phyloP scores from a whole-genome alignment of 2,797 vertebrate species.

The Scolopax bukidnonensis region DNA sequence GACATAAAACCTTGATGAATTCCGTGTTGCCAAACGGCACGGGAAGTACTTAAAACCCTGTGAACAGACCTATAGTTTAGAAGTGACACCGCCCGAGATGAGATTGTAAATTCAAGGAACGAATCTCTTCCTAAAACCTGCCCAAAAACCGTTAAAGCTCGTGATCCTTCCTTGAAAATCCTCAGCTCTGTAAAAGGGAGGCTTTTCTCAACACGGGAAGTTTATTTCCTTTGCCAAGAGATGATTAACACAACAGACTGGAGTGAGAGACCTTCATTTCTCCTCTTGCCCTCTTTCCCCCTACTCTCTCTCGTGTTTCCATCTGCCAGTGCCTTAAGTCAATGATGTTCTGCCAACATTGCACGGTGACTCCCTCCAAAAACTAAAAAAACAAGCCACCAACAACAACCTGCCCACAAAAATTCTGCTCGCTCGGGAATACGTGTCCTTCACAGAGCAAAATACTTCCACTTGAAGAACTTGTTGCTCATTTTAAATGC shows the following conservation, averaged over 20 bases:
- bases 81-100: slow-evolving; percentile 66
- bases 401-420: too few species aligned
- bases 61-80: slow-evolving; percentile 36
- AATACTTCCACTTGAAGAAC: neutral
- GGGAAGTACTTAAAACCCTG: slow-evolving; percentile 56
- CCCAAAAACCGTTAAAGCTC: slow-evolving; percentile 39
- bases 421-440: neutral
- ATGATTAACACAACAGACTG: neutral
- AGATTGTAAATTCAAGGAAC: slow-evolving; percentile 56
- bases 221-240: neutral
- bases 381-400: neutral
- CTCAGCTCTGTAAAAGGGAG: neutral
- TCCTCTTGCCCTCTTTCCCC: neutral
- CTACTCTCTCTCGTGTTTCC: neutral
- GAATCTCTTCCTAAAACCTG: neutral
- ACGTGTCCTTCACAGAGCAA: neutral
- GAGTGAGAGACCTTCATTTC: neutral
- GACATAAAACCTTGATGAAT: slow-evolving; percentile 55
- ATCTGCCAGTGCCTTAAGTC: neutral
- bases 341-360: neutral
- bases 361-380: neutral
- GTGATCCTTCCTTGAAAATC: slow-evolving; percentile 14
- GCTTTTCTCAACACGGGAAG: neutral
- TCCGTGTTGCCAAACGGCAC: slow-evolving; percentile 35
- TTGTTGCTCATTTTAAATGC: neutral